Base-by-base conservation (phyloP, 2,888 invertebrate genomes). In the Drosophila imparisetae region DNA sequence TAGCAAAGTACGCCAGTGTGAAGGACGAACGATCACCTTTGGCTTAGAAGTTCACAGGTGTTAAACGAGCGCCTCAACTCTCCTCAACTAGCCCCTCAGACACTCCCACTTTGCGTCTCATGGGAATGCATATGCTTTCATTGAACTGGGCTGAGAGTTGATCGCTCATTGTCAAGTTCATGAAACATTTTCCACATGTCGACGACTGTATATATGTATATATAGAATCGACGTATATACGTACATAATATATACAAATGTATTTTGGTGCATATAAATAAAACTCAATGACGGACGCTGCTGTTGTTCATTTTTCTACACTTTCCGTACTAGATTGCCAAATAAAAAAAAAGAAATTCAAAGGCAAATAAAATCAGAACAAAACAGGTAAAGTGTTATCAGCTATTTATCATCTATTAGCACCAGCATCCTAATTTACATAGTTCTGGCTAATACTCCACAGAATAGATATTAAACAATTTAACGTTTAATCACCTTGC, bases 311-410 rank as follows among this genome's bases (percentile, higher is more conserved):
- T 72, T 71, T 49, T 62, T 63, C 61, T 45, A 42, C 69, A 72
- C 66, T 88, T 85, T 86, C 84, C 85, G 85, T 59, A 63, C 64
- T 60, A 68, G 59, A 66, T 63, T 84, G 85, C 85, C 85, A 85
- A 86, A 81, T 79, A 66, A 24, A 53, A 59, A 42, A 45, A 32
- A n/a, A 8, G 24, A 27, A 52, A 36, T 11, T 5, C 21, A 21
- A 11, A 21, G 21, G 2, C 4, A 45, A 55, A 32, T 27, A 64
- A 59, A 21, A 59, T 55, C n/a, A 6, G 58, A 27, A 58, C 18
- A 15, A 24, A 63, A 38, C n/a, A 60, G 24, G 57, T 36, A 66
- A 58, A 24, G 27, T 36, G 45, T 63, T 49, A 63, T 57, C 36
- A 58, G 27, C 70, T 50, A 64, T 75, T 75, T 32, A 32, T 10